phyloP scores from a whole-genome alignment of 2,113 vertebrate species.

The Sisor rabdophorus region DNA sequence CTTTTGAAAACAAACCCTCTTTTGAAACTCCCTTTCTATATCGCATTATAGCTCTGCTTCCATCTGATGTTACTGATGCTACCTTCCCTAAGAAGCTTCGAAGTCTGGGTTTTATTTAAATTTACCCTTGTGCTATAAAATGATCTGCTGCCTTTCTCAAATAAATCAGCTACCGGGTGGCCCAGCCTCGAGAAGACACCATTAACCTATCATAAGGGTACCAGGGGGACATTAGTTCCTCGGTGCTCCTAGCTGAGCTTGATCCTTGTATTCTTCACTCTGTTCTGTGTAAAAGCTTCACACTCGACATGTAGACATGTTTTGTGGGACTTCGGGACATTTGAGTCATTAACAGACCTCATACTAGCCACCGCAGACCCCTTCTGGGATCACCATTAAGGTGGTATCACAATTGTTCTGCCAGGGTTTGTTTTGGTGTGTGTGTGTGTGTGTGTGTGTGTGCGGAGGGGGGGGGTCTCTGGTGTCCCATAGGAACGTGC shows the following conservation, averaged over 20 bases:
- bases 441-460: too few species aligned
- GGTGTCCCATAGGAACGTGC: slow-evolving; percentile 61
- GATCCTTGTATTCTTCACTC: not conserved
- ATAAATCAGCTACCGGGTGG: slow-evolving; percentile 53
- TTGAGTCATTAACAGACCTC: slow-evolving; percentile 65
- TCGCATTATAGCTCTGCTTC: slow-evolving; percentile 12
- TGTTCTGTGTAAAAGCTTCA: not conserved
- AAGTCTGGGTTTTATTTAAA: slow-evolving; percentile 43
- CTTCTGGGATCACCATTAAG: slow-evolving; percentile 71
- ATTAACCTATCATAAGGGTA: not conserved
- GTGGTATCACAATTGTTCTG: slow-evolving; percentile 65
- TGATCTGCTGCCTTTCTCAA: slow-evolving; percentile 43
- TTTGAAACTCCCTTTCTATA: slow-evolving; percentile 46
- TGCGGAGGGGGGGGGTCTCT: slow-evolving; percentile 60
- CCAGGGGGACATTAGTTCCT: not conserved
- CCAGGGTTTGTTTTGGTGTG: slow-evolving; percentile 75
- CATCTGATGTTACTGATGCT: slow-evolving; percentile 32
- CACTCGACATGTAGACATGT: slow-evolving; percentile 4
- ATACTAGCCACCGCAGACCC: slow-evolving; percentile 60
- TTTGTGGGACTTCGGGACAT: slow-evolving; percentile 24
- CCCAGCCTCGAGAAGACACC: not conserved
- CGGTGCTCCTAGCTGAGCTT: not conserved
- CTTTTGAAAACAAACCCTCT: slow-evolving; percentile 64
- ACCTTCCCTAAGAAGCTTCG: slow-evolving; percentile 45
- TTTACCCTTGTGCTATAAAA: slow-evolving; percentile 46